Conservation (phyloP, 2,888 invertebrate genomes). For the Leptinotarsa peninsularis region DNA sequence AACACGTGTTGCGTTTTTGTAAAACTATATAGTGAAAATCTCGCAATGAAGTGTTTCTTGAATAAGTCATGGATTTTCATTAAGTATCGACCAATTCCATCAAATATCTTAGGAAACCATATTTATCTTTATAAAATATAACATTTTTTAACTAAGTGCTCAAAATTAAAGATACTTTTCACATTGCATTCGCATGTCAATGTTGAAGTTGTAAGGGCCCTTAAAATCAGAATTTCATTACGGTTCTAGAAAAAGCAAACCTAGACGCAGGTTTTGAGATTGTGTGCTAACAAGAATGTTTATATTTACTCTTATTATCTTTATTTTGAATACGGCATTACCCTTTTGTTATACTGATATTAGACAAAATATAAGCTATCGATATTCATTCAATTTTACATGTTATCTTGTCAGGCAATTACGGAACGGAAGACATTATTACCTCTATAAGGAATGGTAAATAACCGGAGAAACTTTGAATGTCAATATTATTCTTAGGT, state of each 20-base stretch:
- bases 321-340: not conserved
- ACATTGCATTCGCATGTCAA: too few relatives aligned
- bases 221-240: not conserved
- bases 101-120: too few relatives aligned
- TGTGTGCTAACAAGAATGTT: not conserved
- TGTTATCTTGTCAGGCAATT: not conserved
- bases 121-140: too few relatives aligned
- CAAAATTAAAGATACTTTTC: too few relatives aligned
- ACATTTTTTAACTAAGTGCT: too few relatives aligned
- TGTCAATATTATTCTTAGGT: too few relatives aligned
- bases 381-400: not conserved
- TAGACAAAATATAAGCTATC: conserved; percentile 2
- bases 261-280: not conserved
- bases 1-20: too few relatives aligned
- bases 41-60: too few relatives aligned
- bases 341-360: not conserved
- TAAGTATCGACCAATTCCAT: too few relatives aligned
- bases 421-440: not conserved
- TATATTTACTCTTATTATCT: not conserved
- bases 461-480: not conserved
- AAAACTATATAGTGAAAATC: too few relatives aligned
- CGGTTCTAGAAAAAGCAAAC: not conserved
- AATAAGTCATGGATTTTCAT: too few relatives aligned
- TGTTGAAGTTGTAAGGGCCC: too few relatives aligned
- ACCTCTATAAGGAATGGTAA: not conserved